phyloP scores from a whole-genome alignment of 2,888 invertebrate genomes.

The Megamerina dolium region DNA sequence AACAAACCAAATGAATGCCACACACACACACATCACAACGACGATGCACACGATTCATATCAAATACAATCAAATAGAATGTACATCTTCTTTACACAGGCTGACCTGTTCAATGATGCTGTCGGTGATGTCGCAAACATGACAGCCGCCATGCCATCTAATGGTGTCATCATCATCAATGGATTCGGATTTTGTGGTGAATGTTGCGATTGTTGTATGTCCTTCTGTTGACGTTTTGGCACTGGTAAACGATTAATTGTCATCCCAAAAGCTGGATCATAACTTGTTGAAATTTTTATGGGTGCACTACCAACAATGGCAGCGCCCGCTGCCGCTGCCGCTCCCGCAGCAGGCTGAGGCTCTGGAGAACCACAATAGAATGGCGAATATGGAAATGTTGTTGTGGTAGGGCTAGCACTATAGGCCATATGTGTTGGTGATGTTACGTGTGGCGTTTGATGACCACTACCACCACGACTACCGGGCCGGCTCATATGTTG shows the following conservation, averaged over 20 bases:
- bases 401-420: conserved; percentile 39
- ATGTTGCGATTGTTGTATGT: conserved; percentile 19
- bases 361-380: conserved; percentile 38
- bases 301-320: conserved; percentile 1
- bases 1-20: conserved; percentile 4
- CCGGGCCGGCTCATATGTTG: conserved; percentile 21
- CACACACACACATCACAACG: neutral
- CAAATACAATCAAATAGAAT: no score
- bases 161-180: conserved; percentile 9
- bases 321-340: neutral
- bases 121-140: conserved; percentile 26
- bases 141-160: conserved; percentile 29
- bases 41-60: neutral
- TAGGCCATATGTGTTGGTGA: conserved; percentile 29
- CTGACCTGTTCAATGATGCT: conserved; percentile 26
- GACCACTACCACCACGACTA: conserved; percentile 5
- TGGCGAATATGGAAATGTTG: conserved; percentile 35
- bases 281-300: conserved; percentile 32
- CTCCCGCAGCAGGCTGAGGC: neutral
- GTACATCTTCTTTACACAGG: no score
- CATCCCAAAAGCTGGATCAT: conserved; percentile 34
- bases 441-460: conserved; percentile 14
- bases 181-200: conserved; percentile 16
- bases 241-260: conserved; percentile 34
- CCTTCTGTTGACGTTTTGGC: conserved; percentile 19